phyloP scores from a whole-genome alignment of 1,140 invertebrate species.

The Panagrolaimus sp. region DNA sequence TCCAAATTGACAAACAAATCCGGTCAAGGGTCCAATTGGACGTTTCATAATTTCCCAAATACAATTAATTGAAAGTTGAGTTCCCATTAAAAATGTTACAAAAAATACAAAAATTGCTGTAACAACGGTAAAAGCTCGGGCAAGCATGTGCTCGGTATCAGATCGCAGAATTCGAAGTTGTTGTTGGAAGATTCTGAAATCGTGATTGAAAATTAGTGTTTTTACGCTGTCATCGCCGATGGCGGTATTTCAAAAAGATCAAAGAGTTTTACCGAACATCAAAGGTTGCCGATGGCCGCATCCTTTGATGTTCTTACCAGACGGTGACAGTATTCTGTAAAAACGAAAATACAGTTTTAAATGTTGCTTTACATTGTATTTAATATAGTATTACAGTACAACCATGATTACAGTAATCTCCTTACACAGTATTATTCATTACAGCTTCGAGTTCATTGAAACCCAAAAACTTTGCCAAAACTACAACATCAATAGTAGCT shows the following conservation, averaged over 20 bases:
- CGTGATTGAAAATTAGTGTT: no score
- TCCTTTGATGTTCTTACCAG: no score
- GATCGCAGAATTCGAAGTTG: slow-evolving; percentile 31
- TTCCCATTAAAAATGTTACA: slow-evolving; percentile 43
- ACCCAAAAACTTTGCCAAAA: slow-evolving; percentile 1
- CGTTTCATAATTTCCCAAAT: slow-evolving; percentile 38
- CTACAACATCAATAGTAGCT: neutral
- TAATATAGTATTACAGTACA: no score
- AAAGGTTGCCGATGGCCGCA: neutral
- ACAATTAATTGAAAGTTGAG: slow-evolving; percentile 30
- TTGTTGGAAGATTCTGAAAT: neutral
- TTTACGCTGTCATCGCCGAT: neutral
- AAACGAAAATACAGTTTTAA: neutral
- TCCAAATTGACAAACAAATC: slow-evolving; percentile 61
- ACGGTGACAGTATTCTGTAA: neutral
- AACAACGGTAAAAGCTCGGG: slow-evolving; percentile 30
- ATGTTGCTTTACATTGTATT: no score
- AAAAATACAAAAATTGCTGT: slow-evolving; percentile 33
- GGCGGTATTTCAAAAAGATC: neutral
- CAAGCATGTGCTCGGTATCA: slow-evolving; percentile 22
- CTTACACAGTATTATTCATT: neutral
- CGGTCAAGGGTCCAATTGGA: slow-evolving; percentile 60
- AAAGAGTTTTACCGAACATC: neutral
- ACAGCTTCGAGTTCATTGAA: neutral
- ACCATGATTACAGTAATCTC: no score